Evolutionary conservation across 2,888 invertebrate species (phyloP).

Genomic region (Drosophila lutescens): DNA sequence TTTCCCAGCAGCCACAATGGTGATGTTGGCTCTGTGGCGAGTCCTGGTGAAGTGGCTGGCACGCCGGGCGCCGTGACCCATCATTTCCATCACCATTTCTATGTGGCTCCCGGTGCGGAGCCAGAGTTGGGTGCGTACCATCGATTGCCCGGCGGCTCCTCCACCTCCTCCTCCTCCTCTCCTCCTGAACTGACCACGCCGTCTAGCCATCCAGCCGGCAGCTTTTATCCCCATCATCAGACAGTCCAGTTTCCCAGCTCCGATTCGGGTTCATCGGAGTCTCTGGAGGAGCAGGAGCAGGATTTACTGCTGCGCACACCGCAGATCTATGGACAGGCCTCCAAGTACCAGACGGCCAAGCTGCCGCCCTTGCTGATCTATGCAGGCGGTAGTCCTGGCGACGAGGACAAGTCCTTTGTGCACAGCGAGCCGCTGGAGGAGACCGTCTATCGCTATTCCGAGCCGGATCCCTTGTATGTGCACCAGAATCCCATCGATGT

Average conservation of each 20-base stretch:
- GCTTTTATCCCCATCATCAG: slow-evolving; percentile 12
- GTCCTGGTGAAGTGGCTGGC: neutral
- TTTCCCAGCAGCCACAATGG: slow-evolving; percentile 36
- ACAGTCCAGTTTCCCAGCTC: slow-evolving; percentile 47
- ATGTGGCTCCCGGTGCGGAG: slow-evolving; percentile 69
- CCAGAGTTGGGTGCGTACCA: slow-evolving; percentile 26
- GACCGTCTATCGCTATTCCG: slow-evolving; percentile 84
- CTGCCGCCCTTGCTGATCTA: slow-evolving; percentile 75
- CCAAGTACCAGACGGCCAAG: slow-evolving; percentile 52
- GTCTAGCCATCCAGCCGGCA: neutral
- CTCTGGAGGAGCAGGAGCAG: slow-evolving; percentile 53
- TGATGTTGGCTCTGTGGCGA: slow-evolving; percentile 9
- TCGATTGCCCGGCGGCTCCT: slow-evolving; percentile 18
- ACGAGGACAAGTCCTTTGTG: slow-evolving; percentile 67
- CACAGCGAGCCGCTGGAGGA: slow-evolving; percentile 81
- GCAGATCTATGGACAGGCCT: slow-evolving; percentile 59
- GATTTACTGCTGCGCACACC: slow-evolving; percentile 58
- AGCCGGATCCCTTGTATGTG: slow-evolving; percentile 85
- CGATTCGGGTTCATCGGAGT: slow-evolving; percentile 50
- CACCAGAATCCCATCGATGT: slow-evolving; percentile 63
- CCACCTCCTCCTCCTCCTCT: neutral
- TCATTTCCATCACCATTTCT: slow-evolving; percentile 84
- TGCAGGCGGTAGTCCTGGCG: slow-evolving; percentile 51
- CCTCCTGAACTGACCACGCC: slow-evolving; percentile 24
- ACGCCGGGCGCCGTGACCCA: slow-evolving; percentile 71